phyloP scores from a whole-genome alignment of 2,888 invertebrate species.

The Sarcophaga rosellei region DNA sequence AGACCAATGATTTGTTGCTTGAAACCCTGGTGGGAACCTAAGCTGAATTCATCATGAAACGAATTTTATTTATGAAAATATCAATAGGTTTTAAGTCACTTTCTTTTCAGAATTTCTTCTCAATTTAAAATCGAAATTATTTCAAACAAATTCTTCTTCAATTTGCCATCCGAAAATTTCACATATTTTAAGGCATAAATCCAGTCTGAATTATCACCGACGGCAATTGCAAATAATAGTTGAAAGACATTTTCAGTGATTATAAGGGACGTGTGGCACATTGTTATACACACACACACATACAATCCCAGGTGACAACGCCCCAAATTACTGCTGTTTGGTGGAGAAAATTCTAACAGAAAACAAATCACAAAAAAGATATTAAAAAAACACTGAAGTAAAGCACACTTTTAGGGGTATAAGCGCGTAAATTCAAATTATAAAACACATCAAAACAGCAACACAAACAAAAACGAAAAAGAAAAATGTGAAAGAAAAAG shows the following conservation, averaged over 20 bases:
- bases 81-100: too few relatives aligned
- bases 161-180: too few relatives aligned
- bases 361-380: conserved; percentile 53
- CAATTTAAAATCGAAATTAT: too few relatives aligned
- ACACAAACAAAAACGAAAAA: conserved; percentile 43
- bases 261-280: conserved; percentile 23
- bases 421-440: conserved; percentile 52
- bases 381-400: conserved; percentile 1
- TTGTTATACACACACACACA: background rate
- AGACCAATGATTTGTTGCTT: too few relatives aligned
- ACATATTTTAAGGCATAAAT: background rate
- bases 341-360: conserved; percentile 34
- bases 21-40: too few relatives aligned
- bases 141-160: too few relatives aligned
- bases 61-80: too few relatives aligned
- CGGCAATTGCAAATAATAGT: conserved; percentile 38
- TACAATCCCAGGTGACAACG: conserved; percentile 62
- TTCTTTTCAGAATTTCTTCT: too few relatives aligned
- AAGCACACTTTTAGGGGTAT: conserved; percentile 41
- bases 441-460: conserved; percentile 22
- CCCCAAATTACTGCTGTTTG: conserved; percentile 44
- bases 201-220: conserved; percentile 15
- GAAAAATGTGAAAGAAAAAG: conserved; percentile 16
- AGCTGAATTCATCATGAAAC: too few relatives aligned
- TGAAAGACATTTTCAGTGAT: conserved; percentile 11